Conservation (phyloP, 2,113 vertebrate species). For the Emydocephalus ijimae region DNA sequence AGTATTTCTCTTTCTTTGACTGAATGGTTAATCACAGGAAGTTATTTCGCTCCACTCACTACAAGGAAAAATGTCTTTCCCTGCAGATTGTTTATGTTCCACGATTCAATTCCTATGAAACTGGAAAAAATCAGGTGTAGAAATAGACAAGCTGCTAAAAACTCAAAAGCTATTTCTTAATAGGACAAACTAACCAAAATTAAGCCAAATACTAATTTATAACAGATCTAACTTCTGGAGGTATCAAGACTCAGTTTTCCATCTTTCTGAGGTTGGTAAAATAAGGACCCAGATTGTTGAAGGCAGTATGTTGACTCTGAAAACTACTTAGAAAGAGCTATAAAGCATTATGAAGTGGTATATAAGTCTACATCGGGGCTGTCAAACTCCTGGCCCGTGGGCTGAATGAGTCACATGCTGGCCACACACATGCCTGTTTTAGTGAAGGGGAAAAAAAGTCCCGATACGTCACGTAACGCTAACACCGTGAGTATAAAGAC, state of each 20-base stretch:
- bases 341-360: not conserved
- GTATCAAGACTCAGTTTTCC: not conserved
- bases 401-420: too few species aligned
- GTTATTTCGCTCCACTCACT: not conserved
- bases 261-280: not conserved
- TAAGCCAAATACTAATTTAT: not conserved
- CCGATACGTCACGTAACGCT: too few species aligned
- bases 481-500: too few species aligned
- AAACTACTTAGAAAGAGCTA: not conserved
- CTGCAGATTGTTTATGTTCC: not conserved
- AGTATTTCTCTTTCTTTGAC: conserved; percentile 30
- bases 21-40: conserved; percentile 23
- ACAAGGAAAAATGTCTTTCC: not conserved
- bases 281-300: not conserved
- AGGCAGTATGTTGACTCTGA: not conserved
- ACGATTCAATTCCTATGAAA: not conserved
- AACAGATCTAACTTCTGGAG: not conserved
- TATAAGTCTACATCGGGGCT: too few species aligned
- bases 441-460: too few species aligned
- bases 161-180: not conserved
- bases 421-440: too few species aligned
- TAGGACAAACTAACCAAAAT: not conserved
- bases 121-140: conserved; percentile 17
- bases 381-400: too few species aligned
- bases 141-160: not conserved